phyloP scores from a whole-genome alignment of 2,888 invertebrate species.

The Labia minor region DNA sequence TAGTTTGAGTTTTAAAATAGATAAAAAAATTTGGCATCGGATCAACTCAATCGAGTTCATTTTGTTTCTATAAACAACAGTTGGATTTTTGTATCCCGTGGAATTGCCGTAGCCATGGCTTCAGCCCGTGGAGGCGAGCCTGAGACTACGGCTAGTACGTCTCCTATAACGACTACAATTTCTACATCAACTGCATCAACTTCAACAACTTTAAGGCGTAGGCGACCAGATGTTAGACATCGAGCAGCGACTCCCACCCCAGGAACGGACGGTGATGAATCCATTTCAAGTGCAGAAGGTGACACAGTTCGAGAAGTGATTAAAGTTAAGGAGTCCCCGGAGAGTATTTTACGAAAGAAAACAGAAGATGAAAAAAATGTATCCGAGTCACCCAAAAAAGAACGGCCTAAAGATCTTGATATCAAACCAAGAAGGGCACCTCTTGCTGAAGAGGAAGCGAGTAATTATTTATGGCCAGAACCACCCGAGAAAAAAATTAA shows the following conservation, averaged over 20 bases:
- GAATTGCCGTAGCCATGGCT: constrained; percentile 1
- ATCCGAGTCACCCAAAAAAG: background rate
- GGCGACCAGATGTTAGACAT: background rate
- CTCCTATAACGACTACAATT: background rate
- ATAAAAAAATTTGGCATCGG: background rate
- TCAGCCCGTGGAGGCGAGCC: constrained; percentile 5
- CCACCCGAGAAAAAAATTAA: background rate
- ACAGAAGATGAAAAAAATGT: background rate
- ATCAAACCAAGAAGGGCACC: background rate
- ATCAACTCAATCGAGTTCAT: background rate
- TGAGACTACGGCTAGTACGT: background rate
- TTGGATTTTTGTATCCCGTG: background rate
- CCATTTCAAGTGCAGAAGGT: background rate
- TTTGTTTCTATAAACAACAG: background rate
- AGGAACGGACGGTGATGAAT: background rate
- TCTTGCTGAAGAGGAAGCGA: background rate
- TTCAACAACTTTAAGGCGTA: background rate
- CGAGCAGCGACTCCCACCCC: background rate
- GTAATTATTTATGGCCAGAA: background rate
- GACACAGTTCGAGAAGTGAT: background rate
- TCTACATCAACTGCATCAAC: background rate
- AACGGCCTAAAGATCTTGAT: background rate
- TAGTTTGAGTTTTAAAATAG: background rate
- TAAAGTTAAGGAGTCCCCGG: background rate
- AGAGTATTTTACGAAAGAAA: background rate